Conservation (phyloP, 1,140 invertebrate species). For the Brachionus plicatilis region DNA sequence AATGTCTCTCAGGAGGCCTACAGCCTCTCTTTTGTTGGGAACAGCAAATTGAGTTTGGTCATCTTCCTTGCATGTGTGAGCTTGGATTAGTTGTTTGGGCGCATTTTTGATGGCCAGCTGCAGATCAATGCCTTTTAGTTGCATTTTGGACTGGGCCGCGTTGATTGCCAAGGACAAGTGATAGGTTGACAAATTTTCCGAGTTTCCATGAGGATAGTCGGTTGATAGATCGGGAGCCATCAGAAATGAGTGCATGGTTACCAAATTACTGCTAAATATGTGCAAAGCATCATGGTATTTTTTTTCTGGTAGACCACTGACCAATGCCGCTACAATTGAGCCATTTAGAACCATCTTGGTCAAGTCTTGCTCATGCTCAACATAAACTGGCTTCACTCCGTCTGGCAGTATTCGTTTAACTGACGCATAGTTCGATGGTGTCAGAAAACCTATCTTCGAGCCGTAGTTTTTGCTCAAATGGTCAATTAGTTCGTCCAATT, state of each 20-base stretch:
- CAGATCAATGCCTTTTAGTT: neutral
- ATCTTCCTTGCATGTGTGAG: conserved; percentile 36
- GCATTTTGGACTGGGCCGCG: neutral
- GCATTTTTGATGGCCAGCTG: conserved; percentile 6
- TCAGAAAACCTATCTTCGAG: neutral
- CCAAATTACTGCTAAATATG: conserved; percentile 20
- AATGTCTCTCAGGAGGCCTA: neutral
- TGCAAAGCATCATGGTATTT: conserved; percentile 20
- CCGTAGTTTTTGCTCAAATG: neutral
- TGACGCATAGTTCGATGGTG: conserved; percentile 2
- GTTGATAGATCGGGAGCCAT: conserved; percentile 27
- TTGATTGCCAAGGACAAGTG: conserved; percentile 27
- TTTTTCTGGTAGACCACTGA: neutral
- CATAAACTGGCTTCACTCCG: neutral
- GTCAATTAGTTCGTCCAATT: conserved; percentile 21
- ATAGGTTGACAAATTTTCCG: neutral
- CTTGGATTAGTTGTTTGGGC: conserved; percentile 22
- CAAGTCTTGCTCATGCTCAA: neutral
- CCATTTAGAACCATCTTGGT: conserved; percentile 36
- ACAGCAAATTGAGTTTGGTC: conserved; percentile 1
- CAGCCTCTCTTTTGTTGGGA: neutral
- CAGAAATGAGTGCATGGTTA: conserved; percentile 31
- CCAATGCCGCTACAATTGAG: neutral
- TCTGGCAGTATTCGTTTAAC: conserved; percentile 4
- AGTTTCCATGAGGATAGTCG: conserved; percentile 7